A percentile compares a stretch with the other conserved stretches of the same genome.
Conservation (phyloP, 1,140 invertebrate species). For the Drosophila gunungcola region DNA sequence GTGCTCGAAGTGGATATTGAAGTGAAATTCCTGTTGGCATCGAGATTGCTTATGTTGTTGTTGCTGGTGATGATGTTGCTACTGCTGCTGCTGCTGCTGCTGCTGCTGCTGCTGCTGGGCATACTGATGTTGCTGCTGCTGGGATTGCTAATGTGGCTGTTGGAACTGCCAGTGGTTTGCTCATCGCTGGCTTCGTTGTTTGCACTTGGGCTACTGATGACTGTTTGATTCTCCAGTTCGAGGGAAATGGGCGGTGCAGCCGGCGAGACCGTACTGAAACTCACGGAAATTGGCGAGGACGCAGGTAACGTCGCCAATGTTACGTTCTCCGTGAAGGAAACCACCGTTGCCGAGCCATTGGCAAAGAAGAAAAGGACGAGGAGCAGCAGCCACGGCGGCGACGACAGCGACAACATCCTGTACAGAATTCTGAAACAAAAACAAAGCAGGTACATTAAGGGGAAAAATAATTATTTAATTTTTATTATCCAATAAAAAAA, state of each 20-base stretch:
- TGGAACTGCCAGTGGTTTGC: slow-evolving; percentile 33
- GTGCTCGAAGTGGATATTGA: slow-evolving; percentile 1
- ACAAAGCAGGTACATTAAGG: too few species aligned
- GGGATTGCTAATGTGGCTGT: slow-evolving; percentile 17
- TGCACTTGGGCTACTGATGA: slow-evolving; percentile 11
- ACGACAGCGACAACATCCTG: slow-evolving; percentile 60
- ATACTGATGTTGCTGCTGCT: slow-evolving; percentile 8
- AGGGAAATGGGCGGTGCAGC: not conserved
- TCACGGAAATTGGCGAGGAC: slow-evolving; percentile 12
- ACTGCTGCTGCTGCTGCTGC: slow-evolving; percentile 1
- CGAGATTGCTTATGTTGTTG: slow-evolving; percentile 5
- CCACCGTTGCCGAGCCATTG: slow-evolving; percentile 30
- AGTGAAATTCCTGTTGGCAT: slow-evolving; percentile 12
- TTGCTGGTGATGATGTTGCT: slow-evolving; percentile 1
- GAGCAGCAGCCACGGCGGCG: slow-evolving; percentile 35
- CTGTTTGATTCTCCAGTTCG: slow-evolving; percentile 4
- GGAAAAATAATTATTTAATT: not conserved
- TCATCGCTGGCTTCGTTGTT: slow-evolving; percentile 53
- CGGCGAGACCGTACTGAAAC: slow-evolving; percentile 30
- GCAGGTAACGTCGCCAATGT: slow-evolving; percentile 26
- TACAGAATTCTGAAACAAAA: slow-evolving; percentile 20
- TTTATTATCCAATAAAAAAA: slow-evolving; percentile 3
- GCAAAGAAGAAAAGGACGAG: slow-evolving; percentile 12
- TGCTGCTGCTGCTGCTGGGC: slow-evolving; percentile 16
- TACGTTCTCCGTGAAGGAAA: slow-evolving; percentile 38